Conservation (phyloP, 2,888 invertebrate genomes). For the Deroplatys truncata region DNA sequence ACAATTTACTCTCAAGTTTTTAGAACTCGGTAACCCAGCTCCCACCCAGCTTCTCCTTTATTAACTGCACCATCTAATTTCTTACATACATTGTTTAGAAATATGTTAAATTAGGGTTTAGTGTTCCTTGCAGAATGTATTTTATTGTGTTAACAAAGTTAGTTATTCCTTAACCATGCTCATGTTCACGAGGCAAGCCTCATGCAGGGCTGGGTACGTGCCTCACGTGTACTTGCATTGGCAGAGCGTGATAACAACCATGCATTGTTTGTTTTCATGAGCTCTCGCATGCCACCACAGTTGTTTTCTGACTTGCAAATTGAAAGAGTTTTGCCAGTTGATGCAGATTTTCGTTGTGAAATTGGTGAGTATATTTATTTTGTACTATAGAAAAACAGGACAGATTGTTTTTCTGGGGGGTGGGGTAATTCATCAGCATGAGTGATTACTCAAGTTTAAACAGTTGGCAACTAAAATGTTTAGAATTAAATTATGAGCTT, state of each 20-base stretch:
- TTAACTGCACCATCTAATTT: too few species aligned
- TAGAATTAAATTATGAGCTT: too few species aligned
- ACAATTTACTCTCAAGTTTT: too few species aligned
- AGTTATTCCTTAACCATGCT: constrained; percentile 14
- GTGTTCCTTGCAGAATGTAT: too few species aligned
- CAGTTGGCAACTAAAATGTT: too few species aligned
- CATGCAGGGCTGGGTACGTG: constrained; percentile 50
- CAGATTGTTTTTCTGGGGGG: too few species aligned
- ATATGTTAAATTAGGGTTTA: too few species aligned
- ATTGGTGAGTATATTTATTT: constrained; percentile 51
- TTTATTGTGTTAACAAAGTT: not conserved
- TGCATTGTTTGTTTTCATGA: constrained; percentile 55
- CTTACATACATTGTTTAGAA: too few species aligned
- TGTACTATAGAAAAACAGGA: not conserved
- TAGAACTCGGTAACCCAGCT: too few species aligned
- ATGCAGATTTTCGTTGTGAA: constrained; percentile 73
- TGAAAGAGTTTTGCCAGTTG: constrained; percentile 76
- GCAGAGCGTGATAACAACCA: constrained; percentile 54
- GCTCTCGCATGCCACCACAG: constrained; percentile 61
- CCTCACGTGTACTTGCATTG: constrained; percentile 54
- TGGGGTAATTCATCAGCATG: too few species aligned
- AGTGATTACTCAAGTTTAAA: too few species aligned
- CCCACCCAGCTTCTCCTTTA: too few species aligned
- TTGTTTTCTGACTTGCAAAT: constrained; percentile 73
- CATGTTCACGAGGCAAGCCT: constrained; percentile 44